A percentile compares a stretch with the other conserved stretches of the same genome.
Conservation (phyloP, 53 echinoderm and acorn worm genomes). For the Mesocentrotus franciscanus region DNA sequence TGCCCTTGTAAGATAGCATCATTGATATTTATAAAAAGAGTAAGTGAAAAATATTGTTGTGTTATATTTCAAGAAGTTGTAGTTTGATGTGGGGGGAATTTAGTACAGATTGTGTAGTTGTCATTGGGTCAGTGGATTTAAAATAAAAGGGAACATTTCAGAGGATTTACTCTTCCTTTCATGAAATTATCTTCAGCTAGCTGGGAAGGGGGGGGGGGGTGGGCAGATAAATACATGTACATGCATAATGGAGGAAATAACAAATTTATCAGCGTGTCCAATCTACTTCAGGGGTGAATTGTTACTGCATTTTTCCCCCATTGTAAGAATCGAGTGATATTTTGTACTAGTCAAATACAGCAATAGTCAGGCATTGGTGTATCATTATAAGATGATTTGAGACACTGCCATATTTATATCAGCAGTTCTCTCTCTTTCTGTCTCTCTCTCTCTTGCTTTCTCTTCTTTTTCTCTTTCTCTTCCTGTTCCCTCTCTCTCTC, state of each 20-base stretch:
- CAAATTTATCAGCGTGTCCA: not conserved
- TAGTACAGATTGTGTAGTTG: not conserved
- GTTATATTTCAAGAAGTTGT: not conserved
- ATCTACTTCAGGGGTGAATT: not conserved
- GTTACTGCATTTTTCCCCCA: not conserved
- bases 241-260: not conserved
- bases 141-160: not conserved
- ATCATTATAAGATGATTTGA: slow-evolving; percentile 50
- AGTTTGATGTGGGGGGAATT: not conserved
- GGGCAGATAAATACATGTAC: not conserved
- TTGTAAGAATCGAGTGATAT: not conserved
- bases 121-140: too few relatives aligned
- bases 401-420: not conserved
- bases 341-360: not conserved
- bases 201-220: too few relatives aligned
- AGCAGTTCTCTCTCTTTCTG: not conserved
- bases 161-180: not conserved
- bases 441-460: slow-evolving; percentile 1
- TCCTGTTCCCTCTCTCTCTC: not conserved
- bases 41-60: not conserved
- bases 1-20: not conserved
- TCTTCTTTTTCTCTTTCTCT: not conserved
- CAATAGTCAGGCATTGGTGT: not conserved
- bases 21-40: not conserved
- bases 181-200: not conserved